Evolutionary conservation across 2,797 vertebrate species (phyloP), one percentile per base, ranked within the genome.

Genomic region (Notolabrus celidotus): DNA sequence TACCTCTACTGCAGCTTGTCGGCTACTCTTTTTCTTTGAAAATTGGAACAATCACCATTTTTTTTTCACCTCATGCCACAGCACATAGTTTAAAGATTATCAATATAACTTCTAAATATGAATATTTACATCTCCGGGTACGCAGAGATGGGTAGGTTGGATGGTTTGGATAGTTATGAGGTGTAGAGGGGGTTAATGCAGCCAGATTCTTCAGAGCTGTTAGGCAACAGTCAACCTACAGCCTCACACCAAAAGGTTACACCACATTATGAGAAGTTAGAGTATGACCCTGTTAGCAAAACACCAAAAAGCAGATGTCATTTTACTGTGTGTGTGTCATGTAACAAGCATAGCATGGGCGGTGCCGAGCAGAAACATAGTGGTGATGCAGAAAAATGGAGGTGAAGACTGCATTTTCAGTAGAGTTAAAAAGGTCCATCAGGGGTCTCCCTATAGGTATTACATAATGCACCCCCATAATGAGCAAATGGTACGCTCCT

Each of bases 31-130:
- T 71, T 77, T 69, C 50, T 72, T 79, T 55, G 39, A 73, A 46
- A 52, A 77, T 65, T 77, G 71, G 58, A 86, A 88, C 71, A 82
- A 53, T 77, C 69, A 84, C 71, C 68, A 56, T 71, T 77, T 69
- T 66, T n/a, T n/a, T 66, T 82, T 82, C 72, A 89, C 86, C 86
- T 88, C 89, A 92, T 89, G 90, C 90, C 84, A 93, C 90, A 84
- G 77, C 67, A 88, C 86, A 86, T 78, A 86, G 61, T 80, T 85
- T 77, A 80, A 83, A 86, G 56, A 82, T 71, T 49, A 82, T 66
- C 72, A 76, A 60, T 69, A 67, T 33, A 74, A 82, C 77, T 80
- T 88, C 75, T 88, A 84, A 79, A 83, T 89, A 85, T 41, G 53
- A 70, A 70, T 88, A 93, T 89, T 79, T 90, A 89, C 82, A 90